Percentiles rank a stretch among this genome's conserved stretches.
Evolutionary conservation across 1,140 invertebrate genomes (phyloP).

Genomic region (Temnothorax nylanderi): DNA sequence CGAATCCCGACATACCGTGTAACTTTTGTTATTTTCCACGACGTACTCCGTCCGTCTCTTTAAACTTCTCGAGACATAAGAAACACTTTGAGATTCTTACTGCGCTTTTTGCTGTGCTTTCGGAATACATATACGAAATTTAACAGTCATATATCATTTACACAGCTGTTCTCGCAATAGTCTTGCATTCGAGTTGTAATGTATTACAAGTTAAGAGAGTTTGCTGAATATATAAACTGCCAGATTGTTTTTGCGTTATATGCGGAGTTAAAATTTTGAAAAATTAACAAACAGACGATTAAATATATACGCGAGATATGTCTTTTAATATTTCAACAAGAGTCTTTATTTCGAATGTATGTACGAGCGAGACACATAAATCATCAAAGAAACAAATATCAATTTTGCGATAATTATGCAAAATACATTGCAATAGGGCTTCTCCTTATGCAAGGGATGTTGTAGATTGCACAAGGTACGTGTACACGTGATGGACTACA

Average conservation of each 20-base stretch:
- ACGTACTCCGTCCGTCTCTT: not conserved
- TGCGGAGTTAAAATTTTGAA: not conserved
- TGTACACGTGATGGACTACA: not conserved
- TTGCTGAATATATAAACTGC: not conserved
- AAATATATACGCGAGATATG: not conserved
- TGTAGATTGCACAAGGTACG: not conserved
- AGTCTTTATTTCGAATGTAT: not conserved
- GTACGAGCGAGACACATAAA: not conserved
- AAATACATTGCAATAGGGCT: not conserved
- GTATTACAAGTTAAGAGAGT: not conserved
- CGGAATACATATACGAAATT: not conserved
- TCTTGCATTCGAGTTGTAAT: not conserved
- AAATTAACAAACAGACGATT: not conserved
- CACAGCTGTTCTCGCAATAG: not conserved
- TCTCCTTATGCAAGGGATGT: not conserved
- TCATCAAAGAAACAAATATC: not conserved
- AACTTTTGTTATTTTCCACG: conserved; percentile 6
- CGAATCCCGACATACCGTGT: conserved; percentile 16
- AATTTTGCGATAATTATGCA: not conserved
- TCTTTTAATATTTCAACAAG: not conserved
- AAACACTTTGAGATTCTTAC: not conserved
- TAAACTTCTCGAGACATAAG: not conserved
- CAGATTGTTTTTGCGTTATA: not conserved
- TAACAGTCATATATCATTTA: not conserved
- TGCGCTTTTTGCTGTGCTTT: not conserved